These are phyloP conservation scores for Enteromius viviparus DNA, from an alignment of 2,797 vertebrate genomes.

Conservation along the genomic window DNA sequence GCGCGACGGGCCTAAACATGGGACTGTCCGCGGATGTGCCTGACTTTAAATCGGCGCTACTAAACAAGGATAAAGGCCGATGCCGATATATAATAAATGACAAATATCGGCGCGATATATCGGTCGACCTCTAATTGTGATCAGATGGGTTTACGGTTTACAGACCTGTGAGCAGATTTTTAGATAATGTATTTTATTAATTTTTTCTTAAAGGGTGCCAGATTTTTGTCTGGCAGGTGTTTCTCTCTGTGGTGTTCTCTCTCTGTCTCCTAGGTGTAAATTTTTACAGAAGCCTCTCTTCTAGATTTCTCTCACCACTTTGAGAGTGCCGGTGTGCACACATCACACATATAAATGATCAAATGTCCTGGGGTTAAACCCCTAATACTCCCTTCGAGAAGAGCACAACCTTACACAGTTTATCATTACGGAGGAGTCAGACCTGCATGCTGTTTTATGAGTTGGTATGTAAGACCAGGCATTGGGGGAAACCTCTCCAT, in stretches of 20 bases:
- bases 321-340: not conserved
- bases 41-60: too few relatives aligned
- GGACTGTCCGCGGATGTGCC: too few relatives aligned
- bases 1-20: too few relatives aligned
- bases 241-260: not conserved
- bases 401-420: constrained; percentile 7
- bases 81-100: too few relatives aligned
- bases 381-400: constrained; percentile 8
- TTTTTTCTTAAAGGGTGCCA: not conserved
- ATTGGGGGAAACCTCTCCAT: not conserved
- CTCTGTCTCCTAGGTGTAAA: constrained; percentile 28
- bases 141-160: not conserved
- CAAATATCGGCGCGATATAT: too few relatives aligned
- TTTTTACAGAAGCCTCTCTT: constrained; percentile 30
- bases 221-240: not conserved
- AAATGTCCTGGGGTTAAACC: constrained; percentile 16
- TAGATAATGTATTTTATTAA: not conserved
- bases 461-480: not conserved
- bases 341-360: constrained; percentile 33
- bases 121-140: too few relatives aligned
- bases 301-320: not conserved
- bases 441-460: constrained; percentile 7
- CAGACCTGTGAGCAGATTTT: not conserved
- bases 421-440: not conserved
- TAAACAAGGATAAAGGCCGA: too few relatives aligned